Evolutionary conservation across 2,797 vertebrate species (phyloP), one percentile per base, ranked within the genome.

Genomic region (Enteromius viviparus): DNA sequence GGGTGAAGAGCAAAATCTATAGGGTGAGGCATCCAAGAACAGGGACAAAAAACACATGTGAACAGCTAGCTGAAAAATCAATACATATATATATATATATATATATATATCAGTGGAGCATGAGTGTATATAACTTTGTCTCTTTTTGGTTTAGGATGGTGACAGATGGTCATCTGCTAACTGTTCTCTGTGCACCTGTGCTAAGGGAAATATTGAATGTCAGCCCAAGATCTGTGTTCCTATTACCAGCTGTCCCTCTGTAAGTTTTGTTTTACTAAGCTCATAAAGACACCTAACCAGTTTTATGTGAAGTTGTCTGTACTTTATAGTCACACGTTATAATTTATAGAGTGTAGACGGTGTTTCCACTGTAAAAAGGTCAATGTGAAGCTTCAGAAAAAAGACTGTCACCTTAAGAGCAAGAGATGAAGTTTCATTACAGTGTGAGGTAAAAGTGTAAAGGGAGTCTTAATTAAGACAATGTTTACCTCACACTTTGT

Each of bases 131-230:
- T 45, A 2, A 37, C 4, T 51, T 12, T 65, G n/a, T 80, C 7
- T 78, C 15, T 42, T 21, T n/a, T 17, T 71, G 5, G 21, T 74
- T 29, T 34, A 80, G 98, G 97, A 99, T 87, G 97, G 97, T 77
- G 97, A 99, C 94, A 97, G 97, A 94, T 99, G 98, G 98, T 97
- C 98, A 0, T 97, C 97, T 0, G 92, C 96, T 26, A 99, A 99
- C 94, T 99, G 98, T 85, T 95, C 96, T 55, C 96, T 99, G 85
- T 99, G 98, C 86, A 96, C 96, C 81, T 99, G 98, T 85, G 92
- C 95, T 55, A 96, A 96, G 92, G 97, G 97, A 90, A 96, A 83
- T 89, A 93, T 94, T 0, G 95, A 97, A 89, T 99, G 98, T 94
- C 96, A 92, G 69, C 97, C 95, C 89, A 99, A 99, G 88, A 95